Percentiles rank a stretch among this genome's conserved stretches.
Conservation (phyloP, 2,113 vertebrate species). For the Ovis aries region DNA sequence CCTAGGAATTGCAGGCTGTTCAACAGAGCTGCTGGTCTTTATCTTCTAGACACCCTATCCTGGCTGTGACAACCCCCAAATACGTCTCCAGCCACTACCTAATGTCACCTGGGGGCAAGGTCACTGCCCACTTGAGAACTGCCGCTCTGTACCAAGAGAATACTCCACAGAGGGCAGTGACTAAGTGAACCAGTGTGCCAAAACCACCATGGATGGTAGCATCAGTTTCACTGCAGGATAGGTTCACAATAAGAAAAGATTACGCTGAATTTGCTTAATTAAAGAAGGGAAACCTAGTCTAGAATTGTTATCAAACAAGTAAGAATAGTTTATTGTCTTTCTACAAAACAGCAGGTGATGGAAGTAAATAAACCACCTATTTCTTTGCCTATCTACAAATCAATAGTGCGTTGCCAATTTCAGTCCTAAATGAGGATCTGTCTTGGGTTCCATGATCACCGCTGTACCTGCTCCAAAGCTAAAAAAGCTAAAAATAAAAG, state of each 20-base stretch:
- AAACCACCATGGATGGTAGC: neutral
- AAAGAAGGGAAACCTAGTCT: neutral
- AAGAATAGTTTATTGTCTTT: slow-evolving; percentile 14
- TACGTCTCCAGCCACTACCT: neutral
- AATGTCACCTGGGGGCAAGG: neutral
- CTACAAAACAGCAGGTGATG: neutral
- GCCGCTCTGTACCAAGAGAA: neutral
- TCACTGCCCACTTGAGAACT: neutral
- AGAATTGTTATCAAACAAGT: neutral
- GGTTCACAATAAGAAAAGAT: neutral
- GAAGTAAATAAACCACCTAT: slow-evolving; percentile 5
- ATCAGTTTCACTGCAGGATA: neutral
- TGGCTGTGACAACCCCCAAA: neutral
- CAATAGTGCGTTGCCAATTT: neutral
- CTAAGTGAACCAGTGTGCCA: neutral
- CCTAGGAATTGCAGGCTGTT: neutral
- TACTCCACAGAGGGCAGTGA: neutral
- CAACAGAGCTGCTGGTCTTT: neutral
- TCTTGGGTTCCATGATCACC: neutral
- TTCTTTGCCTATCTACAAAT: neutral
- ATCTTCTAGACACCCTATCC: neutral
- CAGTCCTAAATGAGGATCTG: neutral
- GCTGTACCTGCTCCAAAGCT: neutral
- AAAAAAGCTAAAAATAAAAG: neutral
- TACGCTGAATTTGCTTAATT: neutral